A percentile compares a stretch with the other conserved stretches of the same genome.
Evolutionary conservation across 2,797 vertebrate genomes (phyloP).

Genomic region (Xenopus petersii): DNA sequence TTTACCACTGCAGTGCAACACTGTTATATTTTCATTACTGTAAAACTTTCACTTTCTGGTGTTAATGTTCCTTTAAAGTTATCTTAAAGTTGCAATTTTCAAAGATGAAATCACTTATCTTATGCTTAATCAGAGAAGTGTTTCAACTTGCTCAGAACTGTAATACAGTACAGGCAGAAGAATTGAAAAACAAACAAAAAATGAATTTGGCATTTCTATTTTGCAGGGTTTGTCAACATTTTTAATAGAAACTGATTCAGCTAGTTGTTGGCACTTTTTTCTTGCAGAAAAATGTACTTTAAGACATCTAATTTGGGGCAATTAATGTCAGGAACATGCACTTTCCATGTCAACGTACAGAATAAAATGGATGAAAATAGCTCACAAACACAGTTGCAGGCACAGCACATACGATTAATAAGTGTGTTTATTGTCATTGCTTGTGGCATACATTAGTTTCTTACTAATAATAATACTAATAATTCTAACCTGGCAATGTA

Average conservation of each 20-base stretch:
- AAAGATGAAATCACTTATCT: no score
- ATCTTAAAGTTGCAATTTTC: no score
- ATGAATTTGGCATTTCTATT: not conserved
- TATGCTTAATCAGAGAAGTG: no score
- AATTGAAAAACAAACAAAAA: not conserved
- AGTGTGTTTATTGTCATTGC: not conserved
- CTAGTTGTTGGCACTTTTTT: not conserved
- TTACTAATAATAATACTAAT: no score
- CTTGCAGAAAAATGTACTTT: constrained; percentile 10
- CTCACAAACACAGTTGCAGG: constrained; percentile 16
- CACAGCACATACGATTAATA: constrained; percentile 16
- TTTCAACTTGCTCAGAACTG: no score
- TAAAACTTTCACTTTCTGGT: no score
- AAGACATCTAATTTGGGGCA: constrained; percentile 7
- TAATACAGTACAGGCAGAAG: no score
- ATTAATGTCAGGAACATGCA: constrained; percentile 19
- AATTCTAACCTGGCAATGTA: no score
- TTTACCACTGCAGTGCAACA: no score
- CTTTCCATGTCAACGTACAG: constrained; percentile 21
- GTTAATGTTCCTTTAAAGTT: no score
- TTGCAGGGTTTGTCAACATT: not conserved
- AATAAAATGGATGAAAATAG: constrained; percentile 10
- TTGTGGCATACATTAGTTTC: no score
- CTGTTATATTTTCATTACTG: no score
- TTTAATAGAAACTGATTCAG: not conserved